Evolutionary conservation across 2,113 vertebrate species (phyloP).

Genomic region (Girardinichthys multiradiatus): DNA sequence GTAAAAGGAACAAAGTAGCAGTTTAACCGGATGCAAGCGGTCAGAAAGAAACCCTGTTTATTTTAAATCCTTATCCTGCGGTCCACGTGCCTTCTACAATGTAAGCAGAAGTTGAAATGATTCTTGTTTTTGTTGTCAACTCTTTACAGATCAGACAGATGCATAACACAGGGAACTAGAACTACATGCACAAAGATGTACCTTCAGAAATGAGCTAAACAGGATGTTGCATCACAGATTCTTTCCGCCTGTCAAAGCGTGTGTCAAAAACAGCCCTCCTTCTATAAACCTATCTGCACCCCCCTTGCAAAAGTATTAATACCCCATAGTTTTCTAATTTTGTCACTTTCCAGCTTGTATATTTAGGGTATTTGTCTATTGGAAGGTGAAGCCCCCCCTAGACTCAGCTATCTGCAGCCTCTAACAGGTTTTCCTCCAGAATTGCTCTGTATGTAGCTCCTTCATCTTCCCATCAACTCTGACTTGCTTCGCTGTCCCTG

Average conservation of each 20-base stretch:
- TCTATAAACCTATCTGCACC: neutral
- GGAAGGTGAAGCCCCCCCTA: too few relatives aligned
- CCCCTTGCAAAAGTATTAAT: neutral
- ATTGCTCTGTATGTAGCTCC: too few relatives aligned
- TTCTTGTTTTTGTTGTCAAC: conserved; percentile 32
- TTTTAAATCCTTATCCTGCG: conserved; percentile 6
- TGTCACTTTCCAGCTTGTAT: neutral
- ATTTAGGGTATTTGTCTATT: neutral
- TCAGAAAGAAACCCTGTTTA: conserved; percentile 23
- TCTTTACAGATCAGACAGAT: conserved; percentile 11
- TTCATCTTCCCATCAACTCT: too few relatives aligned
- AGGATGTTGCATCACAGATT: conserved; percentile 51
- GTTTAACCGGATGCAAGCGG: conserved; percentile 19
- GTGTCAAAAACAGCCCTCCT: conserved; percentile 22
- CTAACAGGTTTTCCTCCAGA: too few relatives aligned
- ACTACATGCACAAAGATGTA: conserved; percentile 9
- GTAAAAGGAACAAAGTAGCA: neutral
- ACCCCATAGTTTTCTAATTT: too few relatives aligned
- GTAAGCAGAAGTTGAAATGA: conserved; percentile 21
- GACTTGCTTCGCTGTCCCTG: too few relatives aligned
- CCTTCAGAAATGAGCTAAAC: conserved; percentile 52
- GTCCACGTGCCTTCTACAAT: conserved; percentile 15
- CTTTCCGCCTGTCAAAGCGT: conserved; percentile 37
- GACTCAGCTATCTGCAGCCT: neutral
- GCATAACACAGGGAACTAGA: conserved; percentile 23